phyloP scores from a whole-genome alignment of 2,113 vertebrate species.

The Taxidea taxus region DNA sequence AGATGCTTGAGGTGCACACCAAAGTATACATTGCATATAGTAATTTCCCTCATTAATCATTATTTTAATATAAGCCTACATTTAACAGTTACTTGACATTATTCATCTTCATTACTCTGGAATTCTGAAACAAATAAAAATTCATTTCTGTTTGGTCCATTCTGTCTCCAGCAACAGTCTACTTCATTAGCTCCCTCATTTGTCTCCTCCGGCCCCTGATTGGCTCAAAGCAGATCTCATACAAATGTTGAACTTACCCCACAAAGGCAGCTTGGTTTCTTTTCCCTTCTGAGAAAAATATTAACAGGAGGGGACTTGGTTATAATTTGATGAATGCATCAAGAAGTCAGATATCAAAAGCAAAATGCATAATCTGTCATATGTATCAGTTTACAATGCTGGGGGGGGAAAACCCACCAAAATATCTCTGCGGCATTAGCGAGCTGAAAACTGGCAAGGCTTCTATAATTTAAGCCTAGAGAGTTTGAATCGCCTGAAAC shows the following conservation, averaged over 20 bases:
- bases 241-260: neutral
- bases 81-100: neutral
- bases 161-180: neutral
- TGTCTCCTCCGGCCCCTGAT: neutral
- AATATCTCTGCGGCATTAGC: neutral
- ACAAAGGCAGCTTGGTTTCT: neutral
- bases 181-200: neutral
- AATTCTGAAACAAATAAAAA: neutral
- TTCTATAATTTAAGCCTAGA: neutral
- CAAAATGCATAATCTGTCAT: neutral
- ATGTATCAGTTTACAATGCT: neutral
- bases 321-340: neutral
- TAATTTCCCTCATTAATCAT: neutral
- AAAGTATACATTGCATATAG: neutral
- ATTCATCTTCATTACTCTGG: conserved; percentile 5
- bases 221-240: neutral
- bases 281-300: neutral
- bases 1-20: neutral
- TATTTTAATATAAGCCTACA: neutral
- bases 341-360: neutral
- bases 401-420: neutral
- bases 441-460: neutral
- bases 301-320: neutral
- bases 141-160: neutral
- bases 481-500: neutral